Base-by-base conservation (phyloP, 2,888 invertebrate species). In the Amphipyra tragopoginis region DNA sequence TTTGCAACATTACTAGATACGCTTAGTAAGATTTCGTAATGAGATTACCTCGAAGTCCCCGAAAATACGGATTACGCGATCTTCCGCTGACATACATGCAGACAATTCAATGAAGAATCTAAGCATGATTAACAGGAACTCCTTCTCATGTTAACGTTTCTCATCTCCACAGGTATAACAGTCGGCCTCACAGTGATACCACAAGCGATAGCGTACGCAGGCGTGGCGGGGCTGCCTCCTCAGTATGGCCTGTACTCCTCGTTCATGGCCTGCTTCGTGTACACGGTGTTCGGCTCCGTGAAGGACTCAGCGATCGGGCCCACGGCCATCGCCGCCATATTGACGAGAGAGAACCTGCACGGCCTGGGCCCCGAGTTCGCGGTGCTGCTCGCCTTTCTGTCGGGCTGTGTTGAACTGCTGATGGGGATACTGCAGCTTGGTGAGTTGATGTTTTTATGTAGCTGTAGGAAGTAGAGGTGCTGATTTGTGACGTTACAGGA, bases 211-310 rank as follows among this genome's bases (percentile, higher is more conserved):
- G 98, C 98, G 1, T 98, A 97, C 90, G 98, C 97, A 4, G 95
- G 96, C 26, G 96, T 98, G 44, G 98, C 97, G 8, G 97, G 97
- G 61, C 95, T 97, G 33, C 96, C 96, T 0, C 95, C 96, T 13
- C 93, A 95, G 96, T 98, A 98, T 92, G 99, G 99, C 0, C 95
- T 99, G 5, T 99, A 99, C 92, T 98, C 98, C 0, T 97, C 98
- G 0, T 98, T 99, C 94, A 97, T 98, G 97, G 98, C 98, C 3
- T 98, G 98, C 90, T 98, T 99, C 93, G 96, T 98, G 44, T 99
- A 99, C 92, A 96, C 98, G 29, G 93, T 98, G 66, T 96, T 99
- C 84, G 99, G 99, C 13, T 98, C 98, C 63, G 93, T 93, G 58
- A 93, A 93, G 83, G 88, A 88, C 83, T 96, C 97, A 0, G 97